Percentiles rank a stretch among this genome's conserved stretches.
phyloP scores from a whole-genome alignment of 2,113 vertebrate species.

The Erpornis zantholeuca region DNA sequence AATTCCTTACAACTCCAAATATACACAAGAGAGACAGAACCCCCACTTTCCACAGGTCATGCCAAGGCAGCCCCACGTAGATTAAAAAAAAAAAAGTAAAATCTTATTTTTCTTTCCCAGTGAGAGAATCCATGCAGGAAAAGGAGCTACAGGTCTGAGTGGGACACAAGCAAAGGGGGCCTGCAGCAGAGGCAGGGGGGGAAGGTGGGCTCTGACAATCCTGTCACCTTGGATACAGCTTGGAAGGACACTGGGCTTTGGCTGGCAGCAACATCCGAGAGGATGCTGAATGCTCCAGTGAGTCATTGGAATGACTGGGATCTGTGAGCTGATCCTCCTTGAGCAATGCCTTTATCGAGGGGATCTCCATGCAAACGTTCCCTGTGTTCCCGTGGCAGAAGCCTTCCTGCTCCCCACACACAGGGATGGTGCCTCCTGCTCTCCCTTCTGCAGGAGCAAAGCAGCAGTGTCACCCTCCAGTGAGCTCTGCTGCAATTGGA shows the following conservation, averaged over 20 bases:
- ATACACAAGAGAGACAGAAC: background rate
- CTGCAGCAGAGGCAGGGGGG: background rate
- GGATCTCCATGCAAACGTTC: background rate
- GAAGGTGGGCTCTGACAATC: slow-evolving; percentile 26
- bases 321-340: background rate
- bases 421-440: background rate
- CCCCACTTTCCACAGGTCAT: background rate
- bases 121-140: background rate
- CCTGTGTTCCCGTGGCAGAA: background rate
- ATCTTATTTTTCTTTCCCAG: background rate
- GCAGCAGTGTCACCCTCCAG: background rate
- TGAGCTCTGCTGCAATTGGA: background rate
- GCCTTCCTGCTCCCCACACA: background rate
- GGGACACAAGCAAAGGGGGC: background rate
- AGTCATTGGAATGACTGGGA: background rate
- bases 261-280: slow-evolving; percentile 11
- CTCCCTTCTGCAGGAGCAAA: background rate
- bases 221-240: slow-evolving; percentile 79
- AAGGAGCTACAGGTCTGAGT: background rate
- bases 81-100: background rate
- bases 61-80: background rate
- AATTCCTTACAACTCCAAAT: background rate
- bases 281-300: slow-evolving; percentile 14
- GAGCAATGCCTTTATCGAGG: background rate
- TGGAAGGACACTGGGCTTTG: slow-evolving; percentile 66